phyloP scores from a whole-genome alignment of 2,797 vertebrate species.

The Spinus pinus region DNA sequence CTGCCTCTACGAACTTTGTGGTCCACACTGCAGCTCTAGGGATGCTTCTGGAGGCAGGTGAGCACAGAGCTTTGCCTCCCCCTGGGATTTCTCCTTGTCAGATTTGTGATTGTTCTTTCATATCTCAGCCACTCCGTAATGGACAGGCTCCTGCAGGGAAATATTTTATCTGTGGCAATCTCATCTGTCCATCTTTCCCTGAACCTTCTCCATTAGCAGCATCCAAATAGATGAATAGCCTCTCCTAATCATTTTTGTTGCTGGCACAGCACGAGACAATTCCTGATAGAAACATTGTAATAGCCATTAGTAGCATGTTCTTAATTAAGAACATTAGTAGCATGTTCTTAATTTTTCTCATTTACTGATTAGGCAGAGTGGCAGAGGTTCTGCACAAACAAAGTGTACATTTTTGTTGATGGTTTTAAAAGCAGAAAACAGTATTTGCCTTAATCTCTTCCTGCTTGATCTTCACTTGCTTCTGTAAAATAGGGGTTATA shows the following conservation, averaged over 20 bases:
- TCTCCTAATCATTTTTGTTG: not conserved
- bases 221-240: not conserved
- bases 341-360: not conserved
- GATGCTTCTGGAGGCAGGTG: not conserved
- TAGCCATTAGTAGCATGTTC: not conserved
- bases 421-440: not conserved
- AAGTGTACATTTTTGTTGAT: not conserved
- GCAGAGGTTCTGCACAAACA: not conserved
- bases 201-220: not conserved
- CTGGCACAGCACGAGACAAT: accelerated
- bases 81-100: not conserved
- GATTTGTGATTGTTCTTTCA: not conserved
- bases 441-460: not conserved
- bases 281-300: not conserved
- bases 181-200: not conserved
- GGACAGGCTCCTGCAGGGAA: not conserved
- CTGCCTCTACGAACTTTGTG: not conserved
- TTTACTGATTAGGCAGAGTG: not conserved
- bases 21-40: not conserved
- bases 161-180: not conserved
- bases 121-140: not conserved
- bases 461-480: not conserved
- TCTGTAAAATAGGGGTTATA: not conserved
- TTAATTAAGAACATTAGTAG: not conserved
- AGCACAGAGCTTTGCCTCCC: accelerated